Evolutionary conservation across 2,888 invertebrate species (phyloP).

Genomic region (Cephus pygmeus): DNA sequence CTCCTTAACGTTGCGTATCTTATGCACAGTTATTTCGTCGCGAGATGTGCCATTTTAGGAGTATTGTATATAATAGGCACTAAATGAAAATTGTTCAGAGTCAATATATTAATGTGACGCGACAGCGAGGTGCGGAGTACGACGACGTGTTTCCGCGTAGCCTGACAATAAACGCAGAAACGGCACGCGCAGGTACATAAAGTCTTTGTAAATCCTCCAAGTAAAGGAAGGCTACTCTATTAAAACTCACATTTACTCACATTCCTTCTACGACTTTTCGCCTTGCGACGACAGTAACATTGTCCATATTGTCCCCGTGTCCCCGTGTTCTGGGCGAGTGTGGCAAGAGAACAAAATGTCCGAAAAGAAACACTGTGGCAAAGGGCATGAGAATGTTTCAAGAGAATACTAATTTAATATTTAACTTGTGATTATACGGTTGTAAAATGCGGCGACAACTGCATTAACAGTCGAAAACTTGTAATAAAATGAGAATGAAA

Average conservation of each 20-base stretch:
- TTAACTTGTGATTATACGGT: conserved; percentile 52
- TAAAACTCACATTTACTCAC: no score
- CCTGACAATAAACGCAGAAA: conserved; percentile 51
- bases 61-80: conserved; percentile 51
- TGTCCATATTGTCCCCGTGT: no score
- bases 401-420: conserved; percentile 44
- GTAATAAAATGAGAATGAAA: conserved; percentile 51
- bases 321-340: no score
- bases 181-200: no score
- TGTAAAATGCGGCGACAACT: conserved; percentile 59
- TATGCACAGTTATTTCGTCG: no score
- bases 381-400: conserved; percentile 21
- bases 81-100: conserved; percentile 15
- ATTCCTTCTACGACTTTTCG: no score
- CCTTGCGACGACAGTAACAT: no score
- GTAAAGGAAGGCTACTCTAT: no score
- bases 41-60: conserved; percentile 58
- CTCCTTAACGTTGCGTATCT: no score
- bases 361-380: no score
- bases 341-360: no score
- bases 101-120: conserved; percentile 36
- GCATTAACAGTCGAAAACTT: conserved; percentile 56
- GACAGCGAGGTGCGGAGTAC: conserved; percentile 39
- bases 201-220: no score
- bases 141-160: conserved; percentile 38